Percentiles rank a stretch among this genome's conserved stretches.
Evolutionary conservation across 1,140 invertebrate species (phyloP).

Genomic region (Mamestra configurata): DNA sequence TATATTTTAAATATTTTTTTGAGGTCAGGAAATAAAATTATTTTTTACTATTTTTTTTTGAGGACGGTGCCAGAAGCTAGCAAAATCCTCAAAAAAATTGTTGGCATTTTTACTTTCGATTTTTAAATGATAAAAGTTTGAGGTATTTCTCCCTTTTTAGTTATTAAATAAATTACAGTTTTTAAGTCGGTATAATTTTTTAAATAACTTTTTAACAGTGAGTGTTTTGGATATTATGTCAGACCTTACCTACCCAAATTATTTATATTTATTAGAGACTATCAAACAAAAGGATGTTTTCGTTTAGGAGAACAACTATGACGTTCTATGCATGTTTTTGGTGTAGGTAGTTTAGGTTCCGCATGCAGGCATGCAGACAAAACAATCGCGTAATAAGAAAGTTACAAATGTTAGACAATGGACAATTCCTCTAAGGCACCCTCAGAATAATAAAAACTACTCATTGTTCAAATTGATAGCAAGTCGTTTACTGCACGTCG

Average conservation of each 20-base stretch:
- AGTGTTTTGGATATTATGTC: background rate
- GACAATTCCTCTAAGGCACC: constrained; percentile 69
- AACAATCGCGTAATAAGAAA: constrained; percentile 61
- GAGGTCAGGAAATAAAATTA: too few relatives aligned
- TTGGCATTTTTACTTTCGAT: too few relatives aligned
- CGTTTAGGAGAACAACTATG: background rate
- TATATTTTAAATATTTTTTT: too few relatives aligned
- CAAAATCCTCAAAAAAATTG: too few relatives aligned
- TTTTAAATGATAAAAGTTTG: too few relatives aligned
- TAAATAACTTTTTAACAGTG: too few relatives aligned
- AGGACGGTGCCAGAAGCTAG: too few relatives aligned
- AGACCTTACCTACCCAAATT: background rate
- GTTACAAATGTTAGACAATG: constrained; percentile 59
- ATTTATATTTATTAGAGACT: background rate
- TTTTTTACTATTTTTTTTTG: too few relatives aligned
- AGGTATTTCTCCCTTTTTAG: too few relatives aligned
- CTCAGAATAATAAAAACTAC: constrained; percentile 70
- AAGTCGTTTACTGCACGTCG: constrained; percentile 62
- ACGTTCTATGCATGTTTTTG: background rate
- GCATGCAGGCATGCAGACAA: background rate
- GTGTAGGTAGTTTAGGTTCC: background rate
- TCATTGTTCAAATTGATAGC: constrained; percentile 73
- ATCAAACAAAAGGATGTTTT: constrained; percentile 20
- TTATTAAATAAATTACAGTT: too few relatives aligned
- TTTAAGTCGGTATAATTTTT: too few relatives aligned